Conservation (phyloP, 2,888 invertebrate species). For the Lomographa bimaculata region DNA sequence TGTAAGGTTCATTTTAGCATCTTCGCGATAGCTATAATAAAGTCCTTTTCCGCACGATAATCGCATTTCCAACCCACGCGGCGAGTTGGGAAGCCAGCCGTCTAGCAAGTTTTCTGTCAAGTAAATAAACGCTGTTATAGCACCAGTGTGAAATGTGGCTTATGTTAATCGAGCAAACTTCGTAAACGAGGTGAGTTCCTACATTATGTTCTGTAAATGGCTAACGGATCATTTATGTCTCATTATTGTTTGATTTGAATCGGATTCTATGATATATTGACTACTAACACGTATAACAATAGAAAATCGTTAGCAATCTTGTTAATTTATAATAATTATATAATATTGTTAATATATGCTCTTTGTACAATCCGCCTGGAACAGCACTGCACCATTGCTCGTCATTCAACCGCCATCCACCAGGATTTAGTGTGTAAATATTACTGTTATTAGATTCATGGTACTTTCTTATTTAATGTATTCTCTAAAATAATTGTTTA, state of each 20-base stretch:
- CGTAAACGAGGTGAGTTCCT: constrained; percentile 15
- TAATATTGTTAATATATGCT: no score
- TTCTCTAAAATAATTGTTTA: no score
- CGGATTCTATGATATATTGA: no score
- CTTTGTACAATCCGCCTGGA: no score
- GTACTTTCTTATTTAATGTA: no score
- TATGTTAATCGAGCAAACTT: constrained; percentile 38
- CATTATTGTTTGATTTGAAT: constrained; percentile 7
- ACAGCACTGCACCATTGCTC: no score
- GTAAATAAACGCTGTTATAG: constrained; percentile 61
- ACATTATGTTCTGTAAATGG: constrained; percentile 7
- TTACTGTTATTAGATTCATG: no score
- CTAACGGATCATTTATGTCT: constrained; percentile 7
- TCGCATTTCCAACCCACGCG: constrained; percentile 54
- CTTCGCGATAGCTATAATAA: constrained; percentile 74
- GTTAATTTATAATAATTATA: no score
- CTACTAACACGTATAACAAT: no score
- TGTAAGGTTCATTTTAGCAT: constrained; percentile 62
- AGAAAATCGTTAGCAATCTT: no score
- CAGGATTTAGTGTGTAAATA: no score
- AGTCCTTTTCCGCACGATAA: constrained; percentile 54
- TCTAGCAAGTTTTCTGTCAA: constrained; percentile 47
- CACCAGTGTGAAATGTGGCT: constrained; percentile 52
- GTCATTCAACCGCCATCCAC: no score
- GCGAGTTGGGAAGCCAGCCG: constrained; percentile 26